Base-by-base conservation (phyloP, 2,888 invertebrate genomes). In the Chrysolina oricalcia region DNA sequence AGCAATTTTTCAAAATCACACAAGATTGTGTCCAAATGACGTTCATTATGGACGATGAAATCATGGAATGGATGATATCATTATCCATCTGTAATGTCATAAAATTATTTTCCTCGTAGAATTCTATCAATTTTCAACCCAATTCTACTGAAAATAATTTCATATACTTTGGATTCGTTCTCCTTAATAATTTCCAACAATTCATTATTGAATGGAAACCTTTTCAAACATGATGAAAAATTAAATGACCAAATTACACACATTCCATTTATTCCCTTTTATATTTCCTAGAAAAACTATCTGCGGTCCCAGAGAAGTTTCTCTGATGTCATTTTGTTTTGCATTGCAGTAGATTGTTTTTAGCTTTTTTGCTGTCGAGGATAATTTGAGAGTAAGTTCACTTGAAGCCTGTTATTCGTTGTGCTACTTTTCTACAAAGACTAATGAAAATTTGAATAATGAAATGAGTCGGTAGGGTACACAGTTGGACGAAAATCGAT, bases 391-490 rank as follows among this genome's bases (percentile, higher is more conserved):
- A 56, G 56, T 23, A 21, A 56, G 13, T 46, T n/a, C 46, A 46
- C 56, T 23, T 8, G 56, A 21, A 56, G 23, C 23, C 56, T 56
- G 56, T 56, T 21, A 23, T 56, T 56, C 19, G 56, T 23, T 56
- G 23, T 56, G 23, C 56, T 56, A 56, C 19, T 56, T 56, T 56
- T 23, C 23, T 15, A 23, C 56, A 13, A 19, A 13, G 15, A 23
- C n/a, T 56, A 23, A 56, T 56, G 56, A 56, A 15, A 56, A 56
- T 56, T 56, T 56, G 23, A 56, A 56, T 56, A 56, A 56, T 56
- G 23, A 56, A 56, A 56, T 56, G 56, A 56, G 23, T 56, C 23
- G 23, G 21, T 21, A 56, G 21, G 56, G 21, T 56, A 56, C 56
- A 56, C 23, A 15, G 56, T 21, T 23, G 10, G 56, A 46, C 15